Evolutionary conservation across 2,888 invertebrate genomes (phyloP), one percentile per base, ranked within the genome.

Genomic region (Drosophila siamana): DNA sequence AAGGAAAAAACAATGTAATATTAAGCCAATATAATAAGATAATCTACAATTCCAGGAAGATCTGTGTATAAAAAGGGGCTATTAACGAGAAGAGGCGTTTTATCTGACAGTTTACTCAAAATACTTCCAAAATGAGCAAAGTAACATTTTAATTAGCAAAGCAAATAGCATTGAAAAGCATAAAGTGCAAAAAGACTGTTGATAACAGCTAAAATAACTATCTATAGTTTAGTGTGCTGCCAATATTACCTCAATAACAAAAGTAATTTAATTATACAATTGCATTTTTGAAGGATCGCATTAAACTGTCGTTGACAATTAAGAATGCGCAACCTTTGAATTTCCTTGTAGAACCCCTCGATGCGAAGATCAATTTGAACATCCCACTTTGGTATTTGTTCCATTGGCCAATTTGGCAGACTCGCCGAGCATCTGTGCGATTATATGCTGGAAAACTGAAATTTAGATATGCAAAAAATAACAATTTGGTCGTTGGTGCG

Each of bases 401-500:
- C 6, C 54, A 43, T 36, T 66, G 57, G 36, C 16, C 33, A 56
- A 46, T 19, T 47, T 24, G 1, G 15, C 44, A 48, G 40, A 48
- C 28, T 54, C 48, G 28, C 16, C 15, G 30, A 30, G 50, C 40
- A 61, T 68, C 57, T 56, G 57, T 19, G 1, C 22, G 22, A n/a
- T 22, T 16, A 22, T 16, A 22, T 55, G 44, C 56, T 73, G 57
- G 48, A 60, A 83, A 80, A 66, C 68, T 65, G 51, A 80, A 81
- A 80, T 83, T 86, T 73, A 86, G 86, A 86, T 86, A 83, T 86
- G 80, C 80, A 81, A 83, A 83, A 83, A 57, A 56, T 62, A 59
- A 50, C 78, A 65, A 72, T 84, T 86, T 67, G 43, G 51, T 54
- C 43, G 54, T 54, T 71, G 74, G 47, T 50, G 64, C 40, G 47